Evolutionary conservation across 2,888 invertebrate genomes (phyloP), one percentile per base, ranked within the genome.

Genomic region (Oligia fasciuncula): DNA sequence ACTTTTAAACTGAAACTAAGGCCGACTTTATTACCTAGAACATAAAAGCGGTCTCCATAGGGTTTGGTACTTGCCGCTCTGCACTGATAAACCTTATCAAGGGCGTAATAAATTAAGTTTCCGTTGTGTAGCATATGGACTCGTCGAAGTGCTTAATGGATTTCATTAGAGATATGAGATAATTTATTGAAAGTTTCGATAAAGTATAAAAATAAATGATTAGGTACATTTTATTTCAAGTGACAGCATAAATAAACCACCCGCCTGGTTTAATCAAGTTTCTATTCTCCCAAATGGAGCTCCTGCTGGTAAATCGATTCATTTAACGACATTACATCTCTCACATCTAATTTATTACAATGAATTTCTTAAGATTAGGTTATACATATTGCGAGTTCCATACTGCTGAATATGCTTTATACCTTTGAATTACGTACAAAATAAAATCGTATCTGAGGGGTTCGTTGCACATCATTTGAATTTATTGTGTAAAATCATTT

Each of bases 291-390:
- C 92, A 92, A 93, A 94, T 93, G 91, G 90, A 91, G 82, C 89
- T 90, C 92, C 91, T 87, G 91, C 92, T 93, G 94, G 92, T 92
- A 93, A 94, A 95, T 95, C 89, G 93, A 92, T 91, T 92, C 91
- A 91, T 93, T 91, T 92, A 90, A 89, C 90, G 85, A 88, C 90
- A 88, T 86, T 87, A 87, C 87, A 85, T 89, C 87, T 90, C 85
- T 85, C 84, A 87, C 84, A 90, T 80, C 73, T 93, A 92, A 90
- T 92, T 94, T 92, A 92, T 74, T 63, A 65, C 71, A 63, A 49
- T 66, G 60, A 73, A 81, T 79, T 83, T 83, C 71, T 66, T 87
- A 51, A 74, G 67, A 84, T 65, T 84, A 40, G 40, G 40, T 23
- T 71, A 79, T 57, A 83, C 63, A 51, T 77, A 85, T 78, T 79